These are phyloP conservation scores for Tyrophagus putrescentiae DNA, from an alignment of 1,140 invertebrate species.

Conservation along the genomic window DNA sequence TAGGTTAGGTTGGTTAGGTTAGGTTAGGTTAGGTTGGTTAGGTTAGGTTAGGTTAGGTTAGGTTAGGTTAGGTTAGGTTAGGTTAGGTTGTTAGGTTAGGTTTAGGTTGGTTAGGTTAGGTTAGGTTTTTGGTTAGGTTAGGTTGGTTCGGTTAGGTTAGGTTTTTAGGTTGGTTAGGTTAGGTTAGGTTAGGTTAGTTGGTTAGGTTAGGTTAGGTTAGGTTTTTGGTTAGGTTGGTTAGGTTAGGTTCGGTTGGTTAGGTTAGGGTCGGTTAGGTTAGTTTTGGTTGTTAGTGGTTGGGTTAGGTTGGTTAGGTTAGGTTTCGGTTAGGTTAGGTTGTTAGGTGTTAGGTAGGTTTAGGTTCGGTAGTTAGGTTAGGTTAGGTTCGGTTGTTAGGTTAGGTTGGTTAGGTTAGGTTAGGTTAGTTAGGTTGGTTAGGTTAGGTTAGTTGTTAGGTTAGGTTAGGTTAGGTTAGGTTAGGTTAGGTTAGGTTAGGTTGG, in stretches of 20 bases:
- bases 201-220: slow-evolving; percentile 28
- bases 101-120: slow-evolving; percentile 21
- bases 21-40: slow-evolving; percentile 25
- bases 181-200: slow-evolving; percentile 26
- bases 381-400: slow-evolving; percentile 31
- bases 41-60: slow-evolving; percentile 15
- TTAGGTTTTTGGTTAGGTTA: slow-evolving; percentile 25
- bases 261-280: slow-evolving; percentile 19
- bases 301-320: slow-evolving; percentile 24
- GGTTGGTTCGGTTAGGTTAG: slow-evolving; percentile 26
- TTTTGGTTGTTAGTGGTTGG: slow-evolving; percentile 22
- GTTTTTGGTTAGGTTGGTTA: slow-evolving; percentile 27
- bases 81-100: no score
- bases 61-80: slow-evolving; percentile 24
- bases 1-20: no score
- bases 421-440: slow-evolving; percentile 29
- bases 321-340: slow-evolving; percentile 25
- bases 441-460: no score
- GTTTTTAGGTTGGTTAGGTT: slow-evolving; percentile 28
- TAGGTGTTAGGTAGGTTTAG: slow-evolving; percentile 28
- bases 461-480: slow-evolving; percentile 23
- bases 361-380: slow-evolving; percentile 32
- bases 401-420: no score
- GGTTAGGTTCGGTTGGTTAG: slow-evolving; percentile 23
- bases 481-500: slow-evolving; percentile 23